These are phyloP conservation scores for Argentina silus DNA, from an alignment of 2,797 vertebrate genomes.

Conservation along the genomic window DNA sequence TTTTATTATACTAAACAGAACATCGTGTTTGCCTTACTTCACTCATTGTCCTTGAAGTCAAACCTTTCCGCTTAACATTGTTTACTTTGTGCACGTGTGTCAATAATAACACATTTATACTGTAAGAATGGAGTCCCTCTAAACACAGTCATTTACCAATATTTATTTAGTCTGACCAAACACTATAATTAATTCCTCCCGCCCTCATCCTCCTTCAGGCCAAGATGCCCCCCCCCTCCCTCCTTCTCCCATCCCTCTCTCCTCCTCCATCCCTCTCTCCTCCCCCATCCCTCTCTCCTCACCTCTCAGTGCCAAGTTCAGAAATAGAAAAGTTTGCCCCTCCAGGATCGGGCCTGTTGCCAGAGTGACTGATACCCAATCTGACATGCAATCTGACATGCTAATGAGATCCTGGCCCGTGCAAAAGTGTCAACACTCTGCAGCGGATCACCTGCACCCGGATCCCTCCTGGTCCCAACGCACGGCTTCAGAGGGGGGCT, in stretches of 20 bases:
- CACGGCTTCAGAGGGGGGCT: slow-evolving; percentile 83
- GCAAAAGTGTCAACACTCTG: slow-evolving; percentile 85
- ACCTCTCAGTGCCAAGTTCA: slow-evolving; percentile 75
- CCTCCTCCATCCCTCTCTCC: slow-evolving; percentile 32
- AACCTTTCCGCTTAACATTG: not conserved
- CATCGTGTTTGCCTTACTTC: not conserved
- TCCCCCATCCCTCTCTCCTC: slow-evolving; percentile 21
- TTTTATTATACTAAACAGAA: not conserved
- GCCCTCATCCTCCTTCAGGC: slow-evolving; percentile 46
- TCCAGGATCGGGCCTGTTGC: slow-evolving; percentile 83
- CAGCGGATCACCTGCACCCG: slow-evolving; percentile 88
- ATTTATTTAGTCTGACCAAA: slow-evolving; percentile 74
- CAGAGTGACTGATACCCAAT: slow-evolving; percentile 85
- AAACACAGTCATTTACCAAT: slow-evolving; percentile 59
- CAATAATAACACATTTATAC: too few species aligned
- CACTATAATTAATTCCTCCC: slow-evolving; percentile 66
- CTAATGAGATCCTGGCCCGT: slow-evolving; percentile 89
- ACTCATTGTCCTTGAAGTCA: too few species aligned
- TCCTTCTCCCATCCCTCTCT: slow-evolving; percentile 18
- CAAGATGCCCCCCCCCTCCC: slow-evolving; percentile 45
- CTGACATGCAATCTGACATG: slow-evolving; percentile 81
- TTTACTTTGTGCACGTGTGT: not conserved
- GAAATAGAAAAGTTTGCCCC: slow-evolving; percentile 71
- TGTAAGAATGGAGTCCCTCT: slow-evolving; percentile 50
- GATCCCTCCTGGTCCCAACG: slow-evolving; percentile 79